These are phyloP conservation scores for Polyodon spathula DNA, from an alignment of 2,113 vertebrate species.

Conservation along the genomic window DNA sequence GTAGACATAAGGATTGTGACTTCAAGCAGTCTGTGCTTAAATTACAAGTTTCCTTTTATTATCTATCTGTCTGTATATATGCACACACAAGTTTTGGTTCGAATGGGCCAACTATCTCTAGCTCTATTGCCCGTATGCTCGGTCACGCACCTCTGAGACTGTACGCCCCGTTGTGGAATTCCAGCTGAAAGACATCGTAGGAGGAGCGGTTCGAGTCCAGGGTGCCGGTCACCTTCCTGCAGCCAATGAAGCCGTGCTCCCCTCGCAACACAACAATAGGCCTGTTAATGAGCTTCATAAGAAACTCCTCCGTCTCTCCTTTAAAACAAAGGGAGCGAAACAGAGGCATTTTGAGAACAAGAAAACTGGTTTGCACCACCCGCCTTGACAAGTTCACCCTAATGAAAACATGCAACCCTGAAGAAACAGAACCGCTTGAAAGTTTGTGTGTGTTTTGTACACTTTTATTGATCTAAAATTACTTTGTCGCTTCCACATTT, in stretches of 20 bases:
- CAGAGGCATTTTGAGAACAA: background rate
- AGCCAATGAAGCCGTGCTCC: slow-evolving; percentile 94
- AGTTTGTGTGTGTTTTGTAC: no score
- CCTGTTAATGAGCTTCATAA: slow-evolving; percentile 97
- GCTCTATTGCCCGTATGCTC: slow-evolving; percentile 70
- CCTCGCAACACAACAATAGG: slow-evolving; percentile 91
- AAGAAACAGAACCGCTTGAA: no score
- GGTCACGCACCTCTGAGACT: slow-evolving; percentile 74
- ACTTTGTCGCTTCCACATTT: no score
- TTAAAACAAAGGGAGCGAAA: background rate
- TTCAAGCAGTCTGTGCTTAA: no score
- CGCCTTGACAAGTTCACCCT: background rate
- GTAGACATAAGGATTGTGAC: no score
- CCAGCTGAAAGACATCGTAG: slow-evolving; percentile 89
- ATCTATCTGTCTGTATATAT: no score
- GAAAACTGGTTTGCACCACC: no score
- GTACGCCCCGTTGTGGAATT: slow-evolving; percentile 86
- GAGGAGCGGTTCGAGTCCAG: slow-evolving; percentile 90
- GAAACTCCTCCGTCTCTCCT: slow-evolving; percentile 84
- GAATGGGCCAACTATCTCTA: slow-evolving; percentile 68
- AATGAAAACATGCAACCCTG: no score
- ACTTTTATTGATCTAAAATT: no score
- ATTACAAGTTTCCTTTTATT: no score
- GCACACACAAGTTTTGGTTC: no score
- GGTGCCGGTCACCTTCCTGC: slow-evolving; percentile 90